Evolutionary conservation across 2,113 vertebrate genomes (phyloP).

Genomic region (Zapus hudsonius): DNA sequence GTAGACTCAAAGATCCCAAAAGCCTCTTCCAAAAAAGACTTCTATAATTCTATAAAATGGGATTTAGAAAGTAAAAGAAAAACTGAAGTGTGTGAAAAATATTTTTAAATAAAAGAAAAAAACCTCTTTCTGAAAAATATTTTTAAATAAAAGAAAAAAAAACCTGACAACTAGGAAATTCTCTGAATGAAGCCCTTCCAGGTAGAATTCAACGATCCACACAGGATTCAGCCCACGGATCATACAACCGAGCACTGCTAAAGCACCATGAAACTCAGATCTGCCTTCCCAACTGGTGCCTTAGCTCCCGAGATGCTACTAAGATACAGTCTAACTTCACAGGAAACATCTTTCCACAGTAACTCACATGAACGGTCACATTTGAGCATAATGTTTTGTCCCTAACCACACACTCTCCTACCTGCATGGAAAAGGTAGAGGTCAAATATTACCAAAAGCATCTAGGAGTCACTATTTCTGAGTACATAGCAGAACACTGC

Average conservation of each 20-base stretch:
- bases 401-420: not conserved
- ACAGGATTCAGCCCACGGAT: not conserved
- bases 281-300: too few species aligned
- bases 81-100: not conserved
- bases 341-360: not conserved
- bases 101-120: not conserved
- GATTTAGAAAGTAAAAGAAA: constrained; percentile 41
- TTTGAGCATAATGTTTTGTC: not conserved
- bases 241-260: not conserved
- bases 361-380: not conserved
- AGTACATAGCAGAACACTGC: not conserved
- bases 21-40: not conserved
- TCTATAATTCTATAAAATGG: not conserved
- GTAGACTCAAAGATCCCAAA: not conserved
- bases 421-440: not conserved
- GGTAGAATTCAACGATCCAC: not conserved
- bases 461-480: constrained; percentile 18
- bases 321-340: not conserved
- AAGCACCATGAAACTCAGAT: not conserved
- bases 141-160: not conserved
- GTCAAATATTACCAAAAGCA: not conserved
- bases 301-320: not conserved
- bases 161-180: not conserved
- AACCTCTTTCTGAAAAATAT: constrained; percentile 1
- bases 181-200: not conserved